Evolutionary conservation across 2,113 vertebrate genomes (phyloP), one percentile per base, ranked within the genome.

Genomic region (Apodemus speciosus): DNA sequence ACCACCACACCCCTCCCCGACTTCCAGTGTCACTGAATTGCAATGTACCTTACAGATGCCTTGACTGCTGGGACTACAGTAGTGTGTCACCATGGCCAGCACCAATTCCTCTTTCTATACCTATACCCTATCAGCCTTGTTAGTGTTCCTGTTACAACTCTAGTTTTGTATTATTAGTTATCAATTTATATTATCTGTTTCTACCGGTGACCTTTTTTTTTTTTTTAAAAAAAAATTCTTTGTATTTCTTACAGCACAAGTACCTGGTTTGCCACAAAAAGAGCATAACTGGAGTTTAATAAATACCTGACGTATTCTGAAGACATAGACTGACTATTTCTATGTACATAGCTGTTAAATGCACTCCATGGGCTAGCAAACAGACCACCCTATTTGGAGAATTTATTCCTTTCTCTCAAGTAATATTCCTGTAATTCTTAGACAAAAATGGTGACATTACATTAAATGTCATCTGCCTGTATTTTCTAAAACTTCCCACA

Each of bases 401-500:
- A 60, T 23, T 80, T 38, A 38, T 18, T 89, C 21, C 32, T 94
- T 93, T 92, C 60, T 90, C 85, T 30, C 35, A 89, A 95, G 73
- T 27, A 30, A 85, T 64, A 84, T 62, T 90, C 7, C 27, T 85
- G 53, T 62, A 79, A 62, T 85, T 5, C 62, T 94, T 68, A 51
- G 43, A 94, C 40, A 79, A 86, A 89, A 84, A 92, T 60, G 14
- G 27, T 85, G n/a, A 60, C 35, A 94, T 84, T 69, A 80, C 9
- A 85, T 38, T 81, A 56, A 80, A 38, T 35, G 88, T 83, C 16
- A 68, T 21, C 56, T 71, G 90, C 4, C 21, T 75, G 13, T 51
- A 88, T 73, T 91, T 96, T 87, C 76, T 60, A 69, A 88, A 71
- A 10, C 66, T 94, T 94, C 75, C 60, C 92, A 77, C 40, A 93